phyloP scores from a whole-genome alignment of 2,113 vertebrate species.

The Myotis yumanensis region DNA sequence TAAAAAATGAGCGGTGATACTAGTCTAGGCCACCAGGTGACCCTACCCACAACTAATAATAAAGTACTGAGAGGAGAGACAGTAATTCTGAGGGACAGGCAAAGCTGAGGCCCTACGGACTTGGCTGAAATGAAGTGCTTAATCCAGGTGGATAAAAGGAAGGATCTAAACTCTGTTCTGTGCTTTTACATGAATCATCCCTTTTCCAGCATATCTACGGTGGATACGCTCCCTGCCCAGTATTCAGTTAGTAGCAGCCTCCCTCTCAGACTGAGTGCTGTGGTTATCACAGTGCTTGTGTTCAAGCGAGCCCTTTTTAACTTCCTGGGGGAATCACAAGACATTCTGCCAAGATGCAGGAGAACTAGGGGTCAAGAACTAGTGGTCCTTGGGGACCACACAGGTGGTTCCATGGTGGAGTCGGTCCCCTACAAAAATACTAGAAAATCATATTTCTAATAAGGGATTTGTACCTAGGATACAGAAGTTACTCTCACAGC shows the following conservation, averaged over 20 bases:
- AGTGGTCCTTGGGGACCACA: not conserved
- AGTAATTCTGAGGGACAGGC: not conserved
- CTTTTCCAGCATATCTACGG: not conserved
- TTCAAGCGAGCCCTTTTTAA: too few species aligned
- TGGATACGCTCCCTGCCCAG: not conserved
- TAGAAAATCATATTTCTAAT: not conserved
- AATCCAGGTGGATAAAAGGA: not conserved
- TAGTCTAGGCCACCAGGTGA: not conserved
- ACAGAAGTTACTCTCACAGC: too few species aligned
- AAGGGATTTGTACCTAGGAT: accelerated
- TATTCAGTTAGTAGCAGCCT: not conserved
- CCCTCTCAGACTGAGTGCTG: not conserved
- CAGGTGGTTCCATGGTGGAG: not conserved
- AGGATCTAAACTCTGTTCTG: not conserved
- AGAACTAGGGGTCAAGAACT: not conserved
- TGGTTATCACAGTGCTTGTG: not conserved
- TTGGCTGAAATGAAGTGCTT: not conserved
- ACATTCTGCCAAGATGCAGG: not conserved
- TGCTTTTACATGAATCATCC: not conserved
- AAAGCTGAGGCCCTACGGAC: not conserved
- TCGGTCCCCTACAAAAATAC: not conserved
- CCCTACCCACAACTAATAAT: not conserved
- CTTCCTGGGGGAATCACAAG: not conserved
- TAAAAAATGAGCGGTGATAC: not conserved
- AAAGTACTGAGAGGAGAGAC: not conserved